A percentile compares a stretch with the other conserved stretches of the same genome.
phyloP scores from a whole-genome alignment of 2,113 vertebrate species.

The Ageneiosus marmoratus region DNA sequence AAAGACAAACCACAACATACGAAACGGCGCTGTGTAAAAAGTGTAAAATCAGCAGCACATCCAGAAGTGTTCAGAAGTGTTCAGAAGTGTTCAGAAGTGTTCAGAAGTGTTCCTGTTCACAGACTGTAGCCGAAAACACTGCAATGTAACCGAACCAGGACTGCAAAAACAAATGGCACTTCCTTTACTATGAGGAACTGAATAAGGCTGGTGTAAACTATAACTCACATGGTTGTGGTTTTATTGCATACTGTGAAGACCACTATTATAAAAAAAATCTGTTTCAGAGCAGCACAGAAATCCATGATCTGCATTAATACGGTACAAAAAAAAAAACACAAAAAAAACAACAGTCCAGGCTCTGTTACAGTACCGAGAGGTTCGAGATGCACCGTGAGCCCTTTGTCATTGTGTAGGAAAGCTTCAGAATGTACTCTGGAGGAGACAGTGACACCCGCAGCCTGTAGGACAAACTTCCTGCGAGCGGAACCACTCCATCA shows the following conservation, averaged over 20 bases:
- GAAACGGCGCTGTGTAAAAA: not conserved
- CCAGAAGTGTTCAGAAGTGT: not conserved
- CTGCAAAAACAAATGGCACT: not conserved
- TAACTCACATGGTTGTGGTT: not conserved
- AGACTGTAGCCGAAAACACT: not conserved
- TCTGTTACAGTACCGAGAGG: slow-evolving; percentile 28
- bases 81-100: no score
- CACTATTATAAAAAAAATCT: not conserved
- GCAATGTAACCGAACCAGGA: not conserved
- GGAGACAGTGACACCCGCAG: slow-evolving; percentile 92
- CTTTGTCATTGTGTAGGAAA: not conserved
- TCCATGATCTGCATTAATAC: not conserved
- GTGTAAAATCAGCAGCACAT: slow-evolving; percentile 8
- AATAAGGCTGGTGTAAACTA: slow-evolving; percentile 15
- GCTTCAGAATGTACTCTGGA: slow-evolving; percentile 92
- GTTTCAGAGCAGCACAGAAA: slow-evolving; percentile 1
- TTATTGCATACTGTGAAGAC: not conserved
- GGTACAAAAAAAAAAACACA: not conserved
- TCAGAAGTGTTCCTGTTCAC: not conserved
- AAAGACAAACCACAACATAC: slow-evolving; percentile 15
- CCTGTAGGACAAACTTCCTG: slow-evolving; percentile 95
- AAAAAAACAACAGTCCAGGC: not conserved
- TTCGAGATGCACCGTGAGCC: not conserved
- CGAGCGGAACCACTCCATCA: slow-evolving; percentile 97
- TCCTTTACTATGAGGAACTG: not conserved